A percentile compares a stretch with the other conserved stretches of the same genome.
Evolutionary conservation across 2,113 vertebrate species (phyloP).

Genomic region (Phocoena sinus): DNA sequence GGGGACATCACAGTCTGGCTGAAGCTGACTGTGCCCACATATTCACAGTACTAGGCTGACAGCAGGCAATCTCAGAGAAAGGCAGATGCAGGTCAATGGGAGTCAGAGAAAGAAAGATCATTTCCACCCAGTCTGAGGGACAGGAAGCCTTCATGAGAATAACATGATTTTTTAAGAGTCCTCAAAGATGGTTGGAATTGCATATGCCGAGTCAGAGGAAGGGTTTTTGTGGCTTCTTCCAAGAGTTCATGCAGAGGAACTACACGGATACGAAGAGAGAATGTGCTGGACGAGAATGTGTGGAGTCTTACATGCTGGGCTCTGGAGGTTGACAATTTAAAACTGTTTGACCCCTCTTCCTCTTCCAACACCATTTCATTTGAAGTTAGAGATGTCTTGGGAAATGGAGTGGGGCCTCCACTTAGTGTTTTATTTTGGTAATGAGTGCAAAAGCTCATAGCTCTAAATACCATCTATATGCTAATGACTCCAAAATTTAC

Average conservation of each 20-base stretch:
- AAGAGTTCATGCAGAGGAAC: not conserved
- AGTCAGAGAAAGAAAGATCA: not conserved
- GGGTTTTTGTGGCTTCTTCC: not conserved
- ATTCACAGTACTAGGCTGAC: not conserved
- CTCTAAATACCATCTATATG: slow-evolving; percentile 53
- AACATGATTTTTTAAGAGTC: not conserved
- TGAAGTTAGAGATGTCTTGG: not conserved
- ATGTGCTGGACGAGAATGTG: not conserved
- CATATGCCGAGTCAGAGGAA: not conserved
- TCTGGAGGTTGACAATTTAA: not conserved
- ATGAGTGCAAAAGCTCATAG: slow-evolving; percentile 39
- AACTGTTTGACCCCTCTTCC: not conserved
- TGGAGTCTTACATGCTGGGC: not conserved
- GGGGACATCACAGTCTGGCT: not conserved
- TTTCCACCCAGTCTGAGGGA: not conserved
- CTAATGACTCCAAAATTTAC: slow-evolving; percentile 38
- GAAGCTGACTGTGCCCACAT: not conserved
- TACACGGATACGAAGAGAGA: not conserved
- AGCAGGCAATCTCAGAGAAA: not conserved
- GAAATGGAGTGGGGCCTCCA: not conserved
- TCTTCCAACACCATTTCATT: not conserved
- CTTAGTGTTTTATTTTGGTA: slow-evolving; percentile 33
- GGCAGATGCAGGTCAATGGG: not conserved
- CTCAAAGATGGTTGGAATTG: not conserved
- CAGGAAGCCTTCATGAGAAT: not conserved